Percentiles rank a stretch among this genome's conserved stretches.
Conservation (phyloP, 2,888 invertebrate species). For the Lasioglossum oenotherae region DNA sequence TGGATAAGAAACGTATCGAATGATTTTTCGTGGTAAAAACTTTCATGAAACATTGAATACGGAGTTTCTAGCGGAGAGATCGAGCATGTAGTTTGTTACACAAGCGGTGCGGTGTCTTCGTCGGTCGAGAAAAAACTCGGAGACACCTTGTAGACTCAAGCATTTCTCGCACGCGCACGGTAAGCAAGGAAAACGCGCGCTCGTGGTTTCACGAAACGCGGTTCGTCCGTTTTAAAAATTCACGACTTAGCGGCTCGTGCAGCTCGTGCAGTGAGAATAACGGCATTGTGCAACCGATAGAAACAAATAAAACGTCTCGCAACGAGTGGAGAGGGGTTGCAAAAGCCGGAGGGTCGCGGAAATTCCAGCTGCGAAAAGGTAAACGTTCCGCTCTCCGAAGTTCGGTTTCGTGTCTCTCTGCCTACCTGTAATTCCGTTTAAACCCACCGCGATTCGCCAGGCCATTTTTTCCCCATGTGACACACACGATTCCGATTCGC, state of each 20-base stretch:
- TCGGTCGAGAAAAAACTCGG: neutral
- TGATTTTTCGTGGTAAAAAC: neutral
- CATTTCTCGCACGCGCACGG: neutral
- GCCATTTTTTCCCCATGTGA: neutral
- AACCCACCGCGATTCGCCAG: neutral
- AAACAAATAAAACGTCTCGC: neutral
- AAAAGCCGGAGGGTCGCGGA: neutral
- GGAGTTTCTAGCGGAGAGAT: neutral
- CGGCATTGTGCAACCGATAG: neutral
- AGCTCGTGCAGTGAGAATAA: neutral
- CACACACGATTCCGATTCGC: neutral
- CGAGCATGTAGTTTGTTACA: neutral
- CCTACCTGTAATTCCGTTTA: neutral
- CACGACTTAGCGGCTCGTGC: neutral
- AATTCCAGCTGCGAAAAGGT: slow-evolving; percentile 1
- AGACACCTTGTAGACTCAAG: neutral
- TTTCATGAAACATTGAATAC: neutral
- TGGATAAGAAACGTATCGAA: neutral
- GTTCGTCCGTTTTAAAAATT: slow-evolving; percentile 3
- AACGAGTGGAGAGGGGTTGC: neutral
- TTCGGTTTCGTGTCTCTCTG: neutral
- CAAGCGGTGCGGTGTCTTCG: neutral
- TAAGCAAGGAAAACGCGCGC: neutral
- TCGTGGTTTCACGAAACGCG: neutral
- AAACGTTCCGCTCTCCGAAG: neutral